Evolutionary conservation across 2,113 vertebrate genomes (phyloP).

Genomic region (Argyrosomus japonicus): DNA sequence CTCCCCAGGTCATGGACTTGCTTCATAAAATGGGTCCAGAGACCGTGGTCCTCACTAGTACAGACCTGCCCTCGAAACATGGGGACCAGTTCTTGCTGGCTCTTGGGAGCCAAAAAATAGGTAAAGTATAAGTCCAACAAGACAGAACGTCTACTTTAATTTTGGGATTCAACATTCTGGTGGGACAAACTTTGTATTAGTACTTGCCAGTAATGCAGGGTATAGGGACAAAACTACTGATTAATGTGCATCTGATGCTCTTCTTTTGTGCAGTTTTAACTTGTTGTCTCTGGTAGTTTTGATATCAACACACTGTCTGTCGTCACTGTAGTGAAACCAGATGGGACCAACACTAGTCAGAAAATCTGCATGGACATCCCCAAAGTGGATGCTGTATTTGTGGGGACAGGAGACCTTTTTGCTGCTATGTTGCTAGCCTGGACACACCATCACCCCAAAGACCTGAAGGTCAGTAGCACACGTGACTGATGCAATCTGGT

Average conservation of each 20-base stretch:
- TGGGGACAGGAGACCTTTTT: constrained; percentile 97
- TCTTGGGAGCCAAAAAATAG: constrained; percentile 91
- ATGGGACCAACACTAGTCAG: constrained; percentile 85
- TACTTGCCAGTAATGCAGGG: background rate
- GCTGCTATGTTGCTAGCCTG: constrained; percentile 96
- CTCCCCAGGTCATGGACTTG: constrained; percentile 92
- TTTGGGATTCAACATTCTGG: background rate
- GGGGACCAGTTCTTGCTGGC: constrained; percentile 91
- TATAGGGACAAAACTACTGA: background rate
- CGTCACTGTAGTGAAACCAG: constrained; percentile 81
- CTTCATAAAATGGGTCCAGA: constrained; percentile 96
- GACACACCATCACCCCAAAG: constrained; percentile 93
- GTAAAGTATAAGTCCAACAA: constrained; percentile 71
- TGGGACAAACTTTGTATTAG: background rate
- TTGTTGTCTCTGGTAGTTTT: too few relatives aligned
- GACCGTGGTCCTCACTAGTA: constrained; percentile 97
- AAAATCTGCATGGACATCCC: constrained; percentile 93
- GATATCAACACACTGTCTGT: background rate
- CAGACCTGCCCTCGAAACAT: constrained; percentile 87
- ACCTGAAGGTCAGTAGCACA: constrained; percentile 89
- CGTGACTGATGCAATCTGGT: background rate
- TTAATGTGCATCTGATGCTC: background rate
- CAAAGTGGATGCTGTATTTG: constrained; percentile 94
- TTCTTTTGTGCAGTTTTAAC: background rate
- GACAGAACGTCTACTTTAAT: background rate